Base-by-base conservation (phyloP, 2,113 vertebrate species). In the Triplophysa siluroides region DNA sequence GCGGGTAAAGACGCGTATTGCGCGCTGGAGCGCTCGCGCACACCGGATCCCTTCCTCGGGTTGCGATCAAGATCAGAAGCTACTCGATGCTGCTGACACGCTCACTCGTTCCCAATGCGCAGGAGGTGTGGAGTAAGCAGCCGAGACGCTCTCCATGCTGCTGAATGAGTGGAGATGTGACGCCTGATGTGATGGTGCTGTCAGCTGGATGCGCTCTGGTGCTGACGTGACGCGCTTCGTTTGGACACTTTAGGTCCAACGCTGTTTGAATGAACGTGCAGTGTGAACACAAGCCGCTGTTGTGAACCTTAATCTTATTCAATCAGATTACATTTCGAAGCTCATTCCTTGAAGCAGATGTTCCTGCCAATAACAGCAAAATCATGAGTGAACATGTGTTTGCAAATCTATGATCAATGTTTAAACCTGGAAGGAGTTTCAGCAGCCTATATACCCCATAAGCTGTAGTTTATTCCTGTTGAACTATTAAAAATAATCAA, bases 181-280 rank as follows among this genome's bases (percentile, higher is more conserved):
- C 26, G 29, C 33, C 67, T 58, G 68, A 70, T 41, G 29, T 10
- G 29, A 24, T 47, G 54, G 2, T 47, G 73, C 38, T 63, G 73
- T 43, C 54, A 41, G 69, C 7, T 47, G 72, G 1, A 29, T 16
- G 19, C 18, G 47, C 10, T 33, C 45, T 54, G 14, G 38, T 74
- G 71, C 33, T 74, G 71, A 61, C 38, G 72, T 47, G 72, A 47
- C 38, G 41, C 24, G 58, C 45, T 75, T 38, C 58, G 26, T 29
- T 4, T 47, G 72, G 58, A 2, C 58, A 75, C 56, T 62, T 45
- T 18, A 14, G 13, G 72, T 19, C 0, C 47, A 4, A 14, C 23
- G 4, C 41, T 5, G 11, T 68, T 14, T 58, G 1, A 38, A 33
- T 29, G 19, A 58, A n/a, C 52, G 1, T 12, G 19, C 33, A 72